Evolutionary conservation across 2,113 vertebrate species (phyloP).

Genomic region (Vombatus ursinus): DNA sequence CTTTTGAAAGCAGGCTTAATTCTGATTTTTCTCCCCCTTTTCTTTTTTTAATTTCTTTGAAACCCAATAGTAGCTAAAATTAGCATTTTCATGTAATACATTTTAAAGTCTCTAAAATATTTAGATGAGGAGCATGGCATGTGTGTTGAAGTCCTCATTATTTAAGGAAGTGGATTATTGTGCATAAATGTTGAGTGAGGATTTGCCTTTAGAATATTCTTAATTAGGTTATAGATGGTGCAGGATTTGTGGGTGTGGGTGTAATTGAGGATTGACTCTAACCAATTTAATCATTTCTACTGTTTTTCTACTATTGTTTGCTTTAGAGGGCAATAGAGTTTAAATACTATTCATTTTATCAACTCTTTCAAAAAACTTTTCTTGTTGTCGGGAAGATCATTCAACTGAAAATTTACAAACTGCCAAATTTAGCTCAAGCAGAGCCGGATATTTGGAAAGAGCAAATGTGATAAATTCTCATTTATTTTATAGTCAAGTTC

Average conservation of each 20-base stretch:
- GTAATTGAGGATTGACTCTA: neutral
- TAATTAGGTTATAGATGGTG: conserved; percentile 23
- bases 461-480: neutral
- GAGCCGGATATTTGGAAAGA: conserved; percentile 33
- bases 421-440: conserved; percentile 30
- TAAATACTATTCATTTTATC: neutral
- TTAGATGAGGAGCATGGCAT: conserved; percentile 41
- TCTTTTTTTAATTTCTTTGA: conserved; percentile 59
- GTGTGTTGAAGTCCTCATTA: conserved; percentile 28
- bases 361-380: neutral
- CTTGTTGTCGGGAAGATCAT: neutral
- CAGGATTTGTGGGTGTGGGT: neutral
- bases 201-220: neutral
- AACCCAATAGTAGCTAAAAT: conserved; percentile 74
- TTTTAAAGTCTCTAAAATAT: conserved; percentile 51
- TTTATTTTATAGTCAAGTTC: conserved; percentile 1
- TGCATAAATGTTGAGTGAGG: conserved; percentile 18
- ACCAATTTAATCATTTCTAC: conserved; percentile 18
- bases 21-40: neutral
- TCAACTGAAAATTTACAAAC: neutral
- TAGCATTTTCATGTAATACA: conserved; percentile 38
- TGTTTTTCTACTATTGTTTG: conserved; percentile 13
- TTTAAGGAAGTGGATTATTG: conserved; percentile 37
- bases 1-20: conserved; percentile 69
- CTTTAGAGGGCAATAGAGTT: neutral